These are phyloP conservation scores for Phlogophora meticulosa DNA, from an alignment of 2,888 invertebrate genomes.

Conservation along the genomic window DNA sequence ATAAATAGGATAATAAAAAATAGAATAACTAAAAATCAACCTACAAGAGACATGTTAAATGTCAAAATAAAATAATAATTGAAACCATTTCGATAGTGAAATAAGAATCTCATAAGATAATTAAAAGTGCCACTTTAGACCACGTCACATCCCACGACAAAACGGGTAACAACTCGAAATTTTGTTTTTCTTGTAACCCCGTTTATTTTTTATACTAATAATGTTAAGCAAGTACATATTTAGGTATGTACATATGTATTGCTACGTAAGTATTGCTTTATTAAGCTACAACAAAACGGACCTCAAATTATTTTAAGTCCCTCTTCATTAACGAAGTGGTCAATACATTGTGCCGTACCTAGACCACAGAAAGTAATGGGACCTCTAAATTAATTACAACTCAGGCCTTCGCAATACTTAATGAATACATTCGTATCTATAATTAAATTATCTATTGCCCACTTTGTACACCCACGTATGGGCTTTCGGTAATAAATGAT, in stretches of 20 bases:
- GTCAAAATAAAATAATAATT: no score
- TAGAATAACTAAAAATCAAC: no score
- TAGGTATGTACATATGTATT: neutral
- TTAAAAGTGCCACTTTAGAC: constrained; percentile 2
- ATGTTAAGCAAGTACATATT: neutral
- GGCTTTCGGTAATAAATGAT: constrained; percentile 70
- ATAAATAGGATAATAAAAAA: no score
- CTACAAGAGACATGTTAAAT: no score
- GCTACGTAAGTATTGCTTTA: neutral
- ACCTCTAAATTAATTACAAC: constrained; percentile 61
- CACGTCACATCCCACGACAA: neutral
- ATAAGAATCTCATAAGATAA: constrained; percentile 27
- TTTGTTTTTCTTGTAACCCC: neutral
- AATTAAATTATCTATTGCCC: constrained; percentile 77
- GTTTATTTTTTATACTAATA: neutral
- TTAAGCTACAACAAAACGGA: neutral
- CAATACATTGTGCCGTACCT: constrained; percentile 32
- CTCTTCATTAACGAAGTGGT: constrained; percentile 28
- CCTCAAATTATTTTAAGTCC: constrained; percentile 1
- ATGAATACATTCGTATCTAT: constrained; percentile 74
- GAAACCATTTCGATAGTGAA: no score
- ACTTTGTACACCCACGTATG: constrained; percentile 75
- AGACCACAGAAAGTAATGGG: constrained; percentile 37
- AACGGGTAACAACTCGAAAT: constrained; percentile 13
- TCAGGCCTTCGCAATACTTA: constrained; percentile 63